phyloP scores from a whole-genome alignment of 2,888 invertebrate species.

The Cryptus armator region DNA sequence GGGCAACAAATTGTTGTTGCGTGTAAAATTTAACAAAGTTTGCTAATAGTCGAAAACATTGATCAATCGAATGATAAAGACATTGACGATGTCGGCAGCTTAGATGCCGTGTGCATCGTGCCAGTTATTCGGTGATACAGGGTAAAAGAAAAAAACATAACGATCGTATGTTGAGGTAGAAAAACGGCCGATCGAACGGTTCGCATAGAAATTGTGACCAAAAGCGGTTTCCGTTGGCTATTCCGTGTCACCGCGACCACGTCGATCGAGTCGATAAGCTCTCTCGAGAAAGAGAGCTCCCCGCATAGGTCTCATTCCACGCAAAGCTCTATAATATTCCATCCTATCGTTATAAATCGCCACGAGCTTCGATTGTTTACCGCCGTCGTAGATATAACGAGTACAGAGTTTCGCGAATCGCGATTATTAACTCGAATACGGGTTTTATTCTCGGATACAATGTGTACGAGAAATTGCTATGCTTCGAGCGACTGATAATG shows the following conservation, averaged over 20 bases:
- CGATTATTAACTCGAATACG: not conserved
- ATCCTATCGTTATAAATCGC: constrained; percentile 6
- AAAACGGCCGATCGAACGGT: constrained; percentile 30
- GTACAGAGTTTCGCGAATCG: not conserved
- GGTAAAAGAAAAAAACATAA: constrained; percentile 24
- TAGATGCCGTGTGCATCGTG: not conserved
- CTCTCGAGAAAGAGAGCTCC: not conserved
- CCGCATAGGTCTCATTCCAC: constrained; percentile 36
- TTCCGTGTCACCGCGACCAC: not conserved
- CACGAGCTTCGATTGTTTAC: constrained; percentile 32
- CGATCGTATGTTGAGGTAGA: constrained; percentile 1
- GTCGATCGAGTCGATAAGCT: constrained; percentile 34
- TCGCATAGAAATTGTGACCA: constrained; percentile 20
- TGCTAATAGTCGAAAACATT: constrained; percentile 33
- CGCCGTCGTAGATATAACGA: not conserved
- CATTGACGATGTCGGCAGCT: constrained; percentile 32
- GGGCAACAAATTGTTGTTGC: constrained; percentile 22
- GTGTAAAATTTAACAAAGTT: constrained; percentile 43
- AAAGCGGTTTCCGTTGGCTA: constrained; percentile 13
- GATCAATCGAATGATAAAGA: constrained; percentile 24
- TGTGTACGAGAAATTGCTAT: not conserved
- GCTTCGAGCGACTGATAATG: not conserved
- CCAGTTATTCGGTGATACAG: constrained; percentile 52
- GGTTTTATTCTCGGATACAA: not conserved
- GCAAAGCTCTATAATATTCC: constrained; percentile 25